Evolutionary conservation across 2,797 vertebrate species (phyloP), one percentile per base, ranked within the genome.

Genomic region (Sebastes diploproa): DNA sequence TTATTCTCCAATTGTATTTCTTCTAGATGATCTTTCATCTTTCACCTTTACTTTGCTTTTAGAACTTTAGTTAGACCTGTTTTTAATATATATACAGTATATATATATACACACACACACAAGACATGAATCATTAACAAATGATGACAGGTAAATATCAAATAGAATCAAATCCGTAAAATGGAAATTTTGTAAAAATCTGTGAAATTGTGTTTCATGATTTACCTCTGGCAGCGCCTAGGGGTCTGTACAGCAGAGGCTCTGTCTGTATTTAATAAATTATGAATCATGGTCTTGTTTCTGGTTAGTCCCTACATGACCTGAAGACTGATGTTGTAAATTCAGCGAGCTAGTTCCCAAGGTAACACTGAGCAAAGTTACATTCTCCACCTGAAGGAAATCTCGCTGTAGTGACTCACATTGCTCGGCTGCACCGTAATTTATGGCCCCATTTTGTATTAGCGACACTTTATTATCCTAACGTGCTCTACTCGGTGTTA

Each of bases 391-490:
- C 69, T 85, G 74, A 81, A 66, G 69, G 77, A 79, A 74, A 71
- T 80, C 56, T 71, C 23, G 38, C 67, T 81, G 58, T 52, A 30
- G 71, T 70, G 25, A 30, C 68, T 83, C 60, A 69, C 50, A 42
- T 38, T 46, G 46, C 75, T 30, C 42, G 61, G 64, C 85, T 62
- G 61, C 32, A n/a, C 59, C 80, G 59, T 64, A 77, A 91, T 91
- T 90, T 88, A 92, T 85, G 68, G 67, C 32, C 72, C 72, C 61
- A 30, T 72, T 86, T 84, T 86, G 36, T 78, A 79, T 79, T 83
- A 72, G 66, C 12, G 30, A 80, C 84, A 83, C 63, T 81, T 88
- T 82, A 89, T 91, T 84, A 81, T 86, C 77, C 64, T 63, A 68
- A 81, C 29, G 13, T 67, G 46, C 80, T 76, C 60, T 12, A 34